These are phyloP conservation scores for Acleris emargana DNA, from an alignment of 2,888 invertebrate genomes.

Conservation along the genomic window DNA sequence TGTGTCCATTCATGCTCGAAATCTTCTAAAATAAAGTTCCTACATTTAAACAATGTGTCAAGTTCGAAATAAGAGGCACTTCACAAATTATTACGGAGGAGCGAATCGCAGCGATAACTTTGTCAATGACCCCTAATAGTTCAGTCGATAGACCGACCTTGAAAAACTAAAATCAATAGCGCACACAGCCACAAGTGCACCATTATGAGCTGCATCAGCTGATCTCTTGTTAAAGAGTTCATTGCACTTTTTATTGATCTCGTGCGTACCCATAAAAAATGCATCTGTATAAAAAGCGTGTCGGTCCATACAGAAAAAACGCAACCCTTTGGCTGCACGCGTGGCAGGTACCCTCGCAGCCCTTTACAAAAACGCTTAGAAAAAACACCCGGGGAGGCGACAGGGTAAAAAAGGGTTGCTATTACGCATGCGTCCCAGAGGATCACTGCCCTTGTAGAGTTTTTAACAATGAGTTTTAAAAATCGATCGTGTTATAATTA, in stretches of 20 bases:
- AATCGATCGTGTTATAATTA: slow-evolving; percentile 33
- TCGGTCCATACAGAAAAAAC: slow-evolving; percentile 73
- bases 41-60: too few species aligned
- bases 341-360: slow-evolving; percentile 81
- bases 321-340: slow-evolving; percentile 76
- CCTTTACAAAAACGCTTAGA: slow-evolving; percentile 80
- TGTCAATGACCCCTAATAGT: slow-evolving; percentile 25
- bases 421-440: slow-evolving; percentile 79
- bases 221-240: slow-evolving; percentile 75
- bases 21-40: too few species aligned
- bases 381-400: slow-evolving; percentile 78
- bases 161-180: slow-evolving; percentile 75
- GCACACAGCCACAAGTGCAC: slow-evolving; percentile 72
- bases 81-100: neutral
- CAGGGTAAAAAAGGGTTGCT: slow-evolving; percentile 82
- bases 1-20: too few species aligned
- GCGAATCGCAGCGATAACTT: neutral
- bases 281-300: slow-evolving; percentile 63
- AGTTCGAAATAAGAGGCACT: neutral
- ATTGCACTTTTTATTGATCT: slow-evolving; percentile 77
- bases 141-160: slow-evolving; percentile 61
- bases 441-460: slow-evolving; percentile 77
- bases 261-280: slow-evolving; percentile 64
- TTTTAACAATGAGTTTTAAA: slow-evolving; percentile 54
- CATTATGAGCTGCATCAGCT: slow-evolving; percentile 73